Percentiles rank a stretch among this genome's conserved stretches.
These are phyloP conservation scores for Nysson spinosus DNA, from an alignment of 2,888 invertebrate species.

Conservation along the genomic window DNA sequence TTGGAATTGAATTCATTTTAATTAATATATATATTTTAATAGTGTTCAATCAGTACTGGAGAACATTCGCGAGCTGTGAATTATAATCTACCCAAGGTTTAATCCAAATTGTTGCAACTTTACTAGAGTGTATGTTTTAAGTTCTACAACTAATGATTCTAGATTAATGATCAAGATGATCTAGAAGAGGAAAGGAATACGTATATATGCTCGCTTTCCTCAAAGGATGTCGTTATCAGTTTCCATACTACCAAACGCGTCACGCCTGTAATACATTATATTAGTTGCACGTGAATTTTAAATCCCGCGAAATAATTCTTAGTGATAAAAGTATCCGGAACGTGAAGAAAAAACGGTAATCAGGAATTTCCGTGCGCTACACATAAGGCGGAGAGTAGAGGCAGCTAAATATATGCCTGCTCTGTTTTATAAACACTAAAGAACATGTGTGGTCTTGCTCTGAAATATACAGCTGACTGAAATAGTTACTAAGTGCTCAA, in stretches of 20 bases:
- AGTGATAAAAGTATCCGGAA: neutral
- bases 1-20: too few species aligned
- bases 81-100: neutral
- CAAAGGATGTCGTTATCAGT: slow-evolving; percentile 30
- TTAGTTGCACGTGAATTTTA: neutral
- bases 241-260: neutral
- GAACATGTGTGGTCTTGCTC: slow-evolving; percentile 59
- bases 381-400: slow-evolving; percentile 21
- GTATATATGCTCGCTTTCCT: slow-evolving; percentile 5
- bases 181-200: neutral
- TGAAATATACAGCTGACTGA: slow-evolving; percentile 48
- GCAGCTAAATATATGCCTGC: slow-evolving; percentile 71
- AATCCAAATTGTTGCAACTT: too few species aligned
- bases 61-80: neutral
- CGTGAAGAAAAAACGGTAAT: neutral
- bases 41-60: too few species aligned
- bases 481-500: slow-evolving; percentile 51
- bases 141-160: neutral
- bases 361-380: slow-evolving; percentile 6
- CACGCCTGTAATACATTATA: neutral
- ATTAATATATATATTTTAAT: slow-evolving; percentile 2
- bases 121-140: too few species aligned
- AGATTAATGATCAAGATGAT: neutral
- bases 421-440: slow-evolving; percentile 70
- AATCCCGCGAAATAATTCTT: neutral